Evolutionary conservation across 2,797 vertebrate species (phyloP).

Genomic region (Gallirallus australis): DNA sequence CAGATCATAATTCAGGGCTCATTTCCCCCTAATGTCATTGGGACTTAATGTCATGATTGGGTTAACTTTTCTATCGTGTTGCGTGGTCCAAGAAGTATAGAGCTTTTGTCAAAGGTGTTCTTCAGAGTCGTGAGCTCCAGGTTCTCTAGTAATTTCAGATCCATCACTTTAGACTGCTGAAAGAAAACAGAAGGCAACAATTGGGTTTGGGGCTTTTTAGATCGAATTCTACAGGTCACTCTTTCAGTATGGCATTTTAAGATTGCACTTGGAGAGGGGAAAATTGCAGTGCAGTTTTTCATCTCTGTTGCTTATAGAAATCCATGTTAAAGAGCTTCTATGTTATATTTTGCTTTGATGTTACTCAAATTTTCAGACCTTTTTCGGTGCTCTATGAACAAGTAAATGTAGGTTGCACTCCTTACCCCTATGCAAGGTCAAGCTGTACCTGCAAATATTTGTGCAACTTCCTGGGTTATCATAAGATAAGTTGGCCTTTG

Average conservation of each 20-base stretch:
- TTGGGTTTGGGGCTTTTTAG: not conserved
- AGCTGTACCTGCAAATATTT: constrained; percentile 21
- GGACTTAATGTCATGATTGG: not conserved
- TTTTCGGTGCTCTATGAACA: not conserved
- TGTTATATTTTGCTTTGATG: not conserved
- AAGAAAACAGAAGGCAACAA: not conserved
- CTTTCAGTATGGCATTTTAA: not conserved
- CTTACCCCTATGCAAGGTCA: not conserved
- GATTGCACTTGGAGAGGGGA: not conserved
- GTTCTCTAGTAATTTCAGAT: not conserved
- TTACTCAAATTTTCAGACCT: not conserved
- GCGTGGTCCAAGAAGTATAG: not conserved
- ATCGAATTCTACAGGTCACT: not conserved
- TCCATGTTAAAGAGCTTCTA: not conserved
- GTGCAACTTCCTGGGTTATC: not conserved
- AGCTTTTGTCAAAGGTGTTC: not conserved
- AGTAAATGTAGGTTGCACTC: not conserved
- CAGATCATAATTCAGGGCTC: not conserved
- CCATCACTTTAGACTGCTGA: not conserved
- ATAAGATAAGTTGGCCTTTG: not conserved
- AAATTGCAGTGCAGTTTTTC: not conserved
- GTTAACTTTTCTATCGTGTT: not conserved
- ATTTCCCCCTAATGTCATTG: not conserved
- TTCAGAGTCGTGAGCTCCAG: not conserved
- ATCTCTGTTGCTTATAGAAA: not conserved